Percentiles rank a stretch among this genome's conserved stretches.
These are phyloP conservation scores for Drosophila falleni DNA, from an alignment of 2,888 invertebrate genomes.

Conservation along the genomic window DNA sequence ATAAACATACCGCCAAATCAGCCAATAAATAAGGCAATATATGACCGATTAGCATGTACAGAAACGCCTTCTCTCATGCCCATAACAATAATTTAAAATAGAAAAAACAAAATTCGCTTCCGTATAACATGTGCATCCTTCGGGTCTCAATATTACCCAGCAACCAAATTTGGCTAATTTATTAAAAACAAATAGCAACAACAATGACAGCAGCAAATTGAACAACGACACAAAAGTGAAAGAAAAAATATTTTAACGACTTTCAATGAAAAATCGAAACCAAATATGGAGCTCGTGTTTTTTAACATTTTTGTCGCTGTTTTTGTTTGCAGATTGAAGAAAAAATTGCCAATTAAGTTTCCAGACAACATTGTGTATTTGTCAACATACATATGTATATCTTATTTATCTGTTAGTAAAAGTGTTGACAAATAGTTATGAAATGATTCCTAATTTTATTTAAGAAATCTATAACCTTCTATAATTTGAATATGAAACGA, in stretches of 20 bases:
- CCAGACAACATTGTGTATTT: slow-evolving; percentile 10
- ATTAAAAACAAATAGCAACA: slow-evolving; percentile 58
- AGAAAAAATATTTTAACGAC: slow-evolving; percentile 36
- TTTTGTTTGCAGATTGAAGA: background rate
- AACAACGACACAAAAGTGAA: slow-evolving; percentile 25
- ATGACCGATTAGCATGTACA: slow-evolving; percentile 69
- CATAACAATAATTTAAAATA: slow-evolving; percentile 72
- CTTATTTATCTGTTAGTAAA: background rate
- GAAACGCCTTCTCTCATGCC: slow-evolving; percentile 29
- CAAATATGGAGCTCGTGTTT: slow-evolving; percentile 25
- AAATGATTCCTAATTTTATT: background rate
- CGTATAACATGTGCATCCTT: slow-evolving; percentile 5
- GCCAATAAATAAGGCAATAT: slow-evolving; percentile 73
- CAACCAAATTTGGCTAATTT: slow-evolving; percentile 59
- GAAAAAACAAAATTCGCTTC: slow-evolving; percentile 27
- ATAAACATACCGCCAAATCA: slow-evolving; percentile 52
- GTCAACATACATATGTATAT: background rate
- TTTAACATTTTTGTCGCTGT: slow-evolving; percentile 7
- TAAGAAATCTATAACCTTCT: background rate
- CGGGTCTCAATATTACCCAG: background rate
- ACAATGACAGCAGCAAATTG: slow-evolving; percentile 37
- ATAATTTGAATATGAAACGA: background rate
- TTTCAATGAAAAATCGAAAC: slow-evolving; percentile 34
- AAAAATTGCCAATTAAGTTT: slow-evolving; percentile 48
- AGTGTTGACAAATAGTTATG: background rate